Conservation (phyloP, 2,888 invertebrate species). For the Drosophila tanythrix region DNA sequence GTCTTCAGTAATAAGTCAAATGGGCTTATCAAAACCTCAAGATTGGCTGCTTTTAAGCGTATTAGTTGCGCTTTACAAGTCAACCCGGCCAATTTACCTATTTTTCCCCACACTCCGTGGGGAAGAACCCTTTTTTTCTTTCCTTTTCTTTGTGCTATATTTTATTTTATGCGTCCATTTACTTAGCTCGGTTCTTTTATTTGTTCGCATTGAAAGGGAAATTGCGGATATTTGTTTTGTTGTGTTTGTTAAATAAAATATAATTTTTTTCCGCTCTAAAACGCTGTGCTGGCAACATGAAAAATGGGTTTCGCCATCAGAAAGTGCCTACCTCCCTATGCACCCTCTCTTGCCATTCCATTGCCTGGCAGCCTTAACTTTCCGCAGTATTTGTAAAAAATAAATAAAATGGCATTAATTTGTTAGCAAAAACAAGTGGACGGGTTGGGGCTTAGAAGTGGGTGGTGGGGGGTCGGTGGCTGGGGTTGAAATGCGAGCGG, state of each 20-base stretch:
- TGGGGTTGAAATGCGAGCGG: constrained; percentile 20
- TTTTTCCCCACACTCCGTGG: neutral
- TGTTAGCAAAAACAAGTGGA: constrained; percentile 64
- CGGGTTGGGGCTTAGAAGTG: neutral
- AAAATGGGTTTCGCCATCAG: constrained; percentile 50
- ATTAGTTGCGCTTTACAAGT: constrained; percentile 7
- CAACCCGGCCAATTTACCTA: constrained; percentile 15
- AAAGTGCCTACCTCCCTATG: constrained; percentile 9
- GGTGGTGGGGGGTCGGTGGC: neutral
- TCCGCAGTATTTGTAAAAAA: constrained; percentile 68
- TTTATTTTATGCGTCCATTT: constrained; percentile 27
- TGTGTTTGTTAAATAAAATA: constrained; percentile 65
- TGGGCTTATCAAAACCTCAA: neutral
- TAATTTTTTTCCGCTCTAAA: constrained; percentile 66
- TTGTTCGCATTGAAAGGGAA: constrained; percentile 71
- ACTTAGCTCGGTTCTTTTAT: constrained; percentile 39
- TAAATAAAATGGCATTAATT: constrained; percentile 79
- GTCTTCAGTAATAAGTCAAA: neutral
- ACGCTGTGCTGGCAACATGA: constrained; percentile 56
- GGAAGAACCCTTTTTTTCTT: constrained; percentile 36
- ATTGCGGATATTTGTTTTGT: constrained; percentile 69
- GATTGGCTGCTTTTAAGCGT: constrained; percentile 7
- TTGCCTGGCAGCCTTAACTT: constrained; percentile 39
- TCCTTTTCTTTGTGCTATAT: constrained; percentile 21
- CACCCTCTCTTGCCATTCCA: constrained; percentile 1